Evolutionary conservation across 2,888 invertebrate species (phyloP), one percentile per base, ranked within the genome.

Genomic region (Tipula confusa): DNA sequence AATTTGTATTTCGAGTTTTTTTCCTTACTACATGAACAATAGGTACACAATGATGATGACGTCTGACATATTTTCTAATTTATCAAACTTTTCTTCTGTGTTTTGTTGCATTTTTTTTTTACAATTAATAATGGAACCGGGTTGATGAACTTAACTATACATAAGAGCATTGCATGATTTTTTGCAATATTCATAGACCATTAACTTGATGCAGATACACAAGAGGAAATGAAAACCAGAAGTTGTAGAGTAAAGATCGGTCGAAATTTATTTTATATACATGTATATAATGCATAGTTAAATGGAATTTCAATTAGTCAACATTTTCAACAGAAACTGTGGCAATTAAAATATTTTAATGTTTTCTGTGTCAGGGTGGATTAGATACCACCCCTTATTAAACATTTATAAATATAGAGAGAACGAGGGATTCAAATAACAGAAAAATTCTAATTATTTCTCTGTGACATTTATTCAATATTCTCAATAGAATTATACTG

Each of bases 221-320:
- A 48, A 9, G 11, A 6, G 24, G 64, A 24, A 64, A 64, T 24
- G 18, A 18, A 64, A 64, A 64, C 18, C 64, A 18, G 24, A 24
- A 64, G 9, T 18, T 5, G 24, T 64, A 18, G 7, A 33, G 33
- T 9, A 33, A 9, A 33, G 33, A 64, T 64, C 24, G 18, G 24
- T 64, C 18, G 18, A 1, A 31, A 5, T 31, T 31, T 31, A 31
- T 31, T 7, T 3, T 31, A 31, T 7, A 31, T 31, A 31, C 31
- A 31, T 33, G n/a, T 38, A 38, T 2, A n/a, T 33, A 38, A 13
- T 38, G 13, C n/a, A n/a, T 13, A 64, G 64, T 24, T 24, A 64
- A 64, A 64, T 64, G 11, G 64, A 64, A 24, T 64, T 64, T 64
- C 64, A 64, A 64, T 64, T 64, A 64, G 64, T 64, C 64, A 64